Conservation (phyloP, 2,797 vertebrate species). For the Spheniscus humboldti region DNA sequence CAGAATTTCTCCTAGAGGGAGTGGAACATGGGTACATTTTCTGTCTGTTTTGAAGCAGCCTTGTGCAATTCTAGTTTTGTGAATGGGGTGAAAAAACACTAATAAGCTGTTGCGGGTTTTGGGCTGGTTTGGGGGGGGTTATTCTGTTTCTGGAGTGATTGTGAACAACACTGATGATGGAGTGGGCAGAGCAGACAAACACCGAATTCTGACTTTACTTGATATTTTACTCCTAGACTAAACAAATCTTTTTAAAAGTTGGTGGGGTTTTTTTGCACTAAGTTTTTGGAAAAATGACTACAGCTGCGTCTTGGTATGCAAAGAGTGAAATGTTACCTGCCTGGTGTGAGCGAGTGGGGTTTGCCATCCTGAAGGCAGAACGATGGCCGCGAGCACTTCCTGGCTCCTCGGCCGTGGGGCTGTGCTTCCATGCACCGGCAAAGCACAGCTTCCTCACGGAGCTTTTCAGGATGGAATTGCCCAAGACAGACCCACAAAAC, state of each 20-base stretch:
- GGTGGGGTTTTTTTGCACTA: not conserved
- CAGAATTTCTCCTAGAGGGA: not conserved
- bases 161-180: not conserved
- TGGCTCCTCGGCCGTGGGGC: fast-evolving
- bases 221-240: not conserved
- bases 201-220: not conserved
- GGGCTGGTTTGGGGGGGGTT: not conserved
- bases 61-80: not conserved
- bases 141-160: not conserved
- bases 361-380: not conserved
- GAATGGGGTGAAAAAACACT: not conserved
- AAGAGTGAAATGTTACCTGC: not conserved
- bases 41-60: not conserved
- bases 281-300: not conserved
- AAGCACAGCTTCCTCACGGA: not conserved
- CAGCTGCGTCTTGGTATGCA: not conserved
- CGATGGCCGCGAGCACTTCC: not conserved
- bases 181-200: not conserved
- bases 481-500: fast-evolving
- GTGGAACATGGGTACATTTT: not conserved
- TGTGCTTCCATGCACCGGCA: fast-evolving
- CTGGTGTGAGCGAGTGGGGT: not conserved
- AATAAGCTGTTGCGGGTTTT: not conserved
- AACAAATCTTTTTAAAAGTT: not conserved
- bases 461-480: not conserved